Evolutionary conservation across 2,797 vertebrate species (phyloP).

Genomic region (Bryconaethiops microstoma): DNA sequence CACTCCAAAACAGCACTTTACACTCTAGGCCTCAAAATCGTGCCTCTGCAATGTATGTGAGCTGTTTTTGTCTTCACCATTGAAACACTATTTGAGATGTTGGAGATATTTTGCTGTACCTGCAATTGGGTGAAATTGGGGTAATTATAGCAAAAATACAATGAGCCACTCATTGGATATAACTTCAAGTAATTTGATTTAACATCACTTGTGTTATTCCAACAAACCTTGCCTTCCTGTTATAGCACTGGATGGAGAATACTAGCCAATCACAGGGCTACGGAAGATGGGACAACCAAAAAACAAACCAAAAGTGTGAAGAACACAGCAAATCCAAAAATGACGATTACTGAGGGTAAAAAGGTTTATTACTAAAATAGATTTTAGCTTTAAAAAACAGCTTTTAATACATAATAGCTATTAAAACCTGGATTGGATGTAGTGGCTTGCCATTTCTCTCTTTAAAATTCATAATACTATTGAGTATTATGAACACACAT

Average conservation of each 20-base stretch:
- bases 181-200: slow-evolving; percentile 48
- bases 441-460: neutral
- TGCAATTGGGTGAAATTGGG: slow-evolving; percentile 55
- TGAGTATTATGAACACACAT: neutral
- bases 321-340: neutral
- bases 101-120: slow-evolving; percentile 66
- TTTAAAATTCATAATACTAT: too few relatives aligned
- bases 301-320: neutral
- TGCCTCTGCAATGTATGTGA: slow-evolving; percentile 14
- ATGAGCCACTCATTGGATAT: slow-evolving; percentile 65
- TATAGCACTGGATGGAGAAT: neutral
- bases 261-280: neutral
- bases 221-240: neutral
- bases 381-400: too few relatives aligned
- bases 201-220: neutral
- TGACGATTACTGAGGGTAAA: too few relatives aligned
- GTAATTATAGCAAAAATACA: slow-evolving; percentile 69
- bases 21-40: neutral
- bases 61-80: slow-evolving; percentile 37
- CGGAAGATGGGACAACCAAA: neutral
- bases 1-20: neutral
- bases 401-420: neutral
- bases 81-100: slow-evolving; percentile 70
- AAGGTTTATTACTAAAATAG: neutral
- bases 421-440: neutral